These are phyloP conservation scores for Laothoe populi DNA, from an alignment of 2,888 invertebrate species.

Conservation along the genomic window DNA sequence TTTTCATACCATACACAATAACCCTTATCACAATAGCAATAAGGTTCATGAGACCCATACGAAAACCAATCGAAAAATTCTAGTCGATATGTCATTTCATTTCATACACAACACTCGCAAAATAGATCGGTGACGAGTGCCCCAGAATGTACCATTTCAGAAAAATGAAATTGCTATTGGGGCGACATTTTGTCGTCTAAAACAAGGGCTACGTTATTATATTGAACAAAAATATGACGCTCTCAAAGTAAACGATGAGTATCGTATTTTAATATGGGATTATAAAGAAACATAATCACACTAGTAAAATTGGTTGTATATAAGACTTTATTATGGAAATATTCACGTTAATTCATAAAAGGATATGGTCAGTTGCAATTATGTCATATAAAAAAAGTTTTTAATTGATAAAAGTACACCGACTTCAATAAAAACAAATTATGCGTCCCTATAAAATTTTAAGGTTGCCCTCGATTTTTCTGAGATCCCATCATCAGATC, in stretches of 20 bases:
- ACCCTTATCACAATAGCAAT: conserved; percentile 31
- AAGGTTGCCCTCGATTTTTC: no score
- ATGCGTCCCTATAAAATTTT: no score
- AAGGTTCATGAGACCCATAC: conserved; percentile 35
- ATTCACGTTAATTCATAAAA: background rate
- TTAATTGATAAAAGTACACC: no score
- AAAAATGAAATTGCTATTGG: conserved; percentile 80
- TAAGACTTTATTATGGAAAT: background rate
- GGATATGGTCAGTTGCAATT: no score
- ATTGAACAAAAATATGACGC: conserved; percentile 39
- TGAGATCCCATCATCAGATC: no score
- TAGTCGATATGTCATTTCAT: conserved; percentile 75
- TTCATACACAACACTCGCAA: conserved; percentile 80
- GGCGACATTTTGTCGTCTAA: conserved; percentile 65
- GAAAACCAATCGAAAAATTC: conserved; percentile 36
- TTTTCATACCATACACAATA: conserved; percentile 23
- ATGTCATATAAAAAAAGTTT: no score
- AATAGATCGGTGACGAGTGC: conserved; percentile 81
- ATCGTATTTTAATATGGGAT: background rate
- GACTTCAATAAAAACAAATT: no score
- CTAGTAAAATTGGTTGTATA: background rate
- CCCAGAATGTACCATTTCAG: conserved; percentile 70
- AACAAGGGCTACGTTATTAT: conserved; percentile 50
- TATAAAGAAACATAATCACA: conserved; percentile 18
- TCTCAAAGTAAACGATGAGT: conserved; percentile 26